Base-by-base conservation (phyloP, 2,113 vertebrate genomes). In the Cichladusa arquata region DNA sequence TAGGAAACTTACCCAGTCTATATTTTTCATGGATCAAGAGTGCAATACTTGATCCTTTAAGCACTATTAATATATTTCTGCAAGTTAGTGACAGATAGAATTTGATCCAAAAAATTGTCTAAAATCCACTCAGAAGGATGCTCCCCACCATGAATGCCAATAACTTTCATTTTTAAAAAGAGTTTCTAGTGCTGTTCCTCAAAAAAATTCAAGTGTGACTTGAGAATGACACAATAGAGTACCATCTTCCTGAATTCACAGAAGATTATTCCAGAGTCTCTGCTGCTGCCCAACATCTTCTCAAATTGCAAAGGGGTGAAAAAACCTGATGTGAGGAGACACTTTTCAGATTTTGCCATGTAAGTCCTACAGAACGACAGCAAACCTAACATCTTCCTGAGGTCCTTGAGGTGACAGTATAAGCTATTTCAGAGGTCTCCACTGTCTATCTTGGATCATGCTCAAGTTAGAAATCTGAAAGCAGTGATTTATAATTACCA, bases 351-450 rank as follows among this genome's bases (percentile, higher is more conserved):
- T 88, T 94, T 86, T 93, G 61, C 73, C 40, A 40, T 47, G 5
- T 56, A 76, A 76, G 22, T 90, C 28, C 57, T 71, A 82, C n/a
- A 71, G 60, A 88, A 71, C 0, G 3, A 87, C 60, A 91, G 81
- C 66, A 92, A 93, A 73, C 50, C 17, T 71, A 51, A 45, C 2
- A 4, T 71, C 72, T 78, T 86, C 67, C 64, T 81, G 65, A 71
- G 88, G 91, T 48, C 80, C 86, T 67, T 12, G 51, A 88, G 77
- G 86, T 87, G 83, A 78, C 77, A 91, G 58, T 45, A 28, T 40
- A 84, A 86, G 56, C 48, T 93, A 45, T 93, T 93, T 91, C 65
- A 71, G 94, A 93, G 91, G 61, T 84, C 65, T 84, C 93, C 89
- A 24, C 80, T 47, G 23, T 71, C 88, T 90, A 14, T 74, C 77